Evolutionary conservation across 2,113 vertebrate species (phyloP).

Genomic region (Trematomus loennbergii): DNA sequence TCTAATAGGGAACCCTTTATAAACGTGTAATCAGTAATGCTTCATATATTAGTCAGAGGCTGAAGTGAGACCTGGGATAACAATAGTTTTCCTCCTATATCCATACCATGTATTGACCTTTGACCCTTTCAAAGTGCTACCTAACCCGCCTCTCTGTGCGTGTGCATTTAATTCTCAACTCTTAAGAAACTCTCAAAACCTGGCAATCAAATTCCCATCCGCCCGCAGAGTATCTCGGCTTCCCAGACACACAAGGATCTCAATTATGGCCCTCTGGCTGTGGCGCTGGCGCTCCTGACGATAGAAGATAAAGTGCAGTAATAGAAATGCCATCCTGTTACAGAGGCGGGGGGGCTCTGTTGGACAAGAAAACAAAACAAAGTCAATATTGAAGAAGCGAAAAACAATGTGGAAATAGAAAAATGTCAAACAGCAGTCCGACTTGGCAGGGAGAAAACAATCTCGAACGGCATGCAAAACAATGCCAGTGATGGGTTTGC

Average conservation of each 20-base stretch:
- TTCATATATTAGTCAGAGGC: not conserved
- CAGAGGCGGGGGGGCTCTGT: slow-evolving; percentile 36
- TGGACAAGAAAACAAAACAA: slow-evolving; percentile 66
- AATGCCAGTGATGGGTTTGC: slow-evolving; percentile 42
- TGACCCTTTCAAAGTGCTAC: not conserved
- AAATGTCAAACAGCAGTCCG: slow-evolving; percentile 67
- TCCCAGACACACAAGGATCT: slow-evolving; percentile 49
- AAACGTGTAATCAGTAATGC: not conserved
- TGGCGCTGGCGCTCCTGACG: slow-evolving; percentile 52
- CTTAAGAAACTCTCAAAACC: slow-evolving; percentile 45
- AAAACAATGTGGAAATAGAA: slow-evolving; percentile 68
- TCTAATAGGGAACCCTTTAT: not conserved
- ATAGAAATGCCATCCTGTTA: slow-evolving; percentile 75
- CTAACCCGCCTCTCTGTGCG: not conserved
- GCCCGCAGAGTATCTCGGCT: slow-evolving; percentile 38
- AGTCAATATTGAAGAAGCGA: slow-evolving; percentile 64
- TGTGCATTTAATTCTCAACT: slow-evolving; percentile 44
- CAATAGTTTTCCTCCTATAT: not conserved
- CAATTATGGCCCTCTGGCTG: slow-evolving; percentile 54
- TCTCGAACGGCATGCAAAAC: slow-evolving; percentile 61
- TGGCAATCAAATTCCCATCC: slow-evolving; percentile 49
- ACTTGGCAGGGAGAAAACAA: slow-evolving; percentile 60
- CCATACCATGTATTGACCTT: not conserved
- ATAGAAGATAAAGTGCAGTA: slow-evolving; percentile 73
- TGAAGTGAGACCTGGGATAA: not conserved